Base-by-base conservation (phyloP, 1,140 invertebrate species). In the Anthonomus grandis region DNA sequence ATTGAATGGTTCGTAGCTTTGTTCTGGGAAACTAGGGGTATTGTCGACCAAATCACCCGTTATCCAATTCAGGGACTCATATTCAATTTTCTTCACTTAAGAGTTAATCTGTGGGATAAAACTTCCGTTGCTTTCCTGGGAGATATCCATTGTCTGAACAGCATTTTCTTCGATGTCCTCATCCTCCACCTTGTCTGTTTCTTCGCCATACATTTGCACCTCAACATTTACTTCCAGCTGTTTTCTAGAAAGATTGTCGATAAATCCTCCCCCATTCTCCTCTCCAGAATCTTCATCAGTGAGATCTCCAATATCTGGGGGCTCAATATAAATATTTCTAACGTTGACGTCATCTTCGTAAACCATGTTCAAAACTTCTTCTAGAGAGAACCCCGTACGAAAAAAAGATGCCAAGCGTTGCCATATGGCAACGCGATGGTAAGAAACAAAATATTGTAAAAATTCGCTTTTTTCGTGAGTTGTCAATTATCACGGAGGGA, bases 211-310 rank as follows among this genome's bases (percentile, higher is more conserved):
- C 15, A 37, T 22, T 50, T 57, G 27, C 25, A 47, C 5, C 53
- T 48, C 24, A 31, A 15, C 42, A 12, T 21, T n/a, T 24, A 44
- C 27, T 37, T 17, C 13, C 5, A 58, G 39, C 24, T 58, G 56
- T 10, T 13, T 21, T 17, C 47, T 47, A 13, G 39, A 48, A 15
- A 57, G 27, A 53, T 57, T 52, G 23, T 58, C 55, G 19, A 47
- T n/a, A 4, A 37, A 18, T 15, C 41, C 55, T 8, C 34, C 46
- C 6, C 42, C 55, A 50, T 57, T 50, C 49, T 55, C 60, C 4
- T 56, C 57, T 18, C 51, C 57, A 15, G 55, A 54, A 38, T 63
- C 57, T 57, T 63, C 57, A 48, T 63, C 61, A 18, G 57, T 60
- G 15, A 55, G 22, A 4, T 38, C 27, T 21, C 36, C 22, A 23